Conservation (phyloP, 2,888 invertebrate genomes). For the Andrena trimmerana region DNA sequence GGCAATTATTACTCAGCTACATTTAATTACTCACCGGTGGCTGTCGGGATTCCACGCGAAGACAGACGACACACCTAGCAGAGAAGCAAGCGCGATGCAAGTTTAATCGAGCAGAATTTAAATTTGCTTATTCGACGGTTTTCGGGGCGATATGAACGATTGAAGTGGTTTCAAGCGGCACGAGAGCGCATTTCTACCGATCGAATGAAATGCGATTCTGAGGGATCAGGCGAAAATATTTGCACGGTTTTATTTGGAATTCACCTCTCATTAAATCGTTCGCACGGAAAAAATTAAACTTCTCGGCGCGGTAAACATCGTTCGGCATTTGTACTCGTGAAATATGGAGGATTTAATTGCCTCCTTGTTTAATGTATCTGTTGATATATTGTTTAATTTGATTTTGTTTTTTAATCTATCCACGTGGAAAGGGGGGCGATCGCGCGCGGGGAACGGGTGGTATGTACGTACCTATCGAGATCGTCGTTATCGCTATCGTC, state of each 20-base stretch:
- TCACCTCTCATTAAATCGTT: too few relatives aligned
- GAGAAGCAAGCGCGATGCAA: not conserved
- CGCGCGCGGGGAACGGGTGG: not conserved
- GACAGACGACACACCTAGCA: constrained; percentile 35
- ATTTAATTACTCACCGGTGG: constrained; percentile 48
- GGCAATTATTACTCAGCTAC: not conserved
- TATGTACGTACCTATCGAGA: constrained; percentile 70
- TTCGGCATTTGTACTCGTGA: too few relatives aligned
- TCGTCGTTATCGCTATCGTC: constrained; percentile 52
- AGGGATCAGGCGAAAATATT: not conserved
- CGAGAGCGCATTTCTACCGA: not conserved
- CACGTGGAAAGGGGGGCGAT: not conserved
- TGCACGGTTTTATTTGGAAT: not conserved
- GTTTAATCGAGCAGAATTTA: not conserved
- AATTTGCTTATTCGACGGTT: not conserved
- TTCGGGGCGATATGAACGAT: not conserved
- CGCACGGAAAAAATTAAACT: not conserved
- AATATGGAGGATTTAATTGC: too few relatives aligned
- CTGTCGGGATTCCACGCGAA: constrained; percentile 46
- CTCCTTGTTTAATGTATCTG: too few relatives aligned
- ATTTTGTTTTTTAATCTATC: not conserved
- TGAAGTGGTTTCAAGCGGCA: not conserved
- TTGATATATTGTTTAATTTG: too few relatives aligned
- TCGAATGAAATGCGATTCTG: not conserved
- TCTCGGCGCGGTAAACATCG: not conserved